phyloP scores from a whole-genome alignment of 2,113 vertebrate genomes.

The Sprattus sprattus region DNA sequence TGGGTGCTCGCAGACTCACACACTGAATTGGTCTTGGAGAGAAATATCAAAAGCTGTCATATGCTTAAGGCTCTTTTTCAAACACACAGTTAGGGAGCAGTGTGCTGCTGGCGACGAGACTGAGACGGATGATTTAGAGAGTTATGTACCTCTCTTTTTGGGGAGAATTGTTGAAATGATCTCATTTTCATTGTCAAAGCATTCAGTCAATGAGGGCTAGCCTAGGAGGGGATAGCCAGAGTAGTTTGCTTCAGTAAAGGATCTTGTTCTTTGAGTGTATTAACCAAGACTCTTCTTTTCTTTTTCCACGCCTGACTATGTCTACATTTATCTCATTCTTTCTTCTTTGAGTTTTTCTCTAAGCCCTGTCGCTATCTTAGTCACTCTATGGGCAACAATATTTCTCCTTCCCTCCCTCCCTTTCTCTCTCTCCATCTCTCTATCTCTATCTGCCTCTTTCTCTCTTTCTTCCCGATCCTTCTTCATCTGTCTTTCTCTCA shows the following conservation, averaged over 20 bases:
- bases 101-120: not conserved
- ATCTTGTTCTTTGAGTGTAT: not conserved
- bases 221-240: not conserved
- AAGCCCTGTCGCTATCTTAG: not conserved
- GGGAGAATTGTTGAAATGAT: not conserved
- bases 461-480: not conserved
- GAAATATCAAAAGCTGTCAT: too few relatives aligned
- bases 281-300: not conserved
- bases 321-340: conserved; percentile 18
- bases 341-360: not conserved
- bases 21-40: not conserved
- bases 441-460: not conserved
- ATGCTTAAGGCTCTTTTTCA: not conserved
- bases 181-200: not conserved
- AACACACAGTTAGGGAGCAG: not conserved
- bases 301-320: not conserved
- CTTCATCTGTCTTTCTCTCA: not conserved
- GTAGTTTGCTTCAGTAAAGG: not conserved
- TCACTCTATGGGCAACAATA: not conserved
- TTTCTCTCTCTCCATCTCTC: conserved; percentile 7
- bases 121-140: not conserved
- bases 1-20: not conserved
- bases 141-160: not conserved
- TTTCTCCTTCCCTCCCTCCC: conserved; percentile 27
- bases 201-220: not conserved